These are phyloP conservation scores for Xanthorhoe designata DNA, from an alignment of 2,888 invertebrate species.

Conservation along the genomic window DNA sequence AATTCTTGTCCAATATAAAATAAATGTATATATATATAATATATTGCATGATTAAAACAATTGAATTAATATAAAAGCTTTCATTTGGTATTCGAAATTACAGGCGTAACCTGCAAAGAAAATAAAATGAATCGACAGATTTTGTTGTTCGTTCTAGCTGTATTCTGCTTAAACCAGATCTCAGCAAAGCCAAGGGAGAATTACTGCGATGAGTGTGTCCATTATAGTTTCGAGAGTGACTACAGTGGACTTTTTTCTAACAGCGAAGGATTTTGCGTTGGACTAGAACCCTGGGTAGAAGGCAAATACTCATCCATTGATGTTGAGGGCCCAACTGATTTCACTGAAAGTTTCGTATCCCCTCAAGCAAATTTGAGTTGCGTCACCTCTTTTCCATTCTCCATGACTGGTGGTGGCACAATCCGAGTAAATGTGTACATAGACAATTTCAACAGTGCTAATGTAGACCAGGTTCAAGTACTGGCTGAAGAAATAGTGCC, in stretches of 20 bases:
- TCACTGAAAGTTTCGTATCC: slow-evolving; percentile 9
- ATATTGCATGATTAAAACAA: neutral
- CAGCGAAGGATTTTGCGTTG: slow-evolving; percentile 4
- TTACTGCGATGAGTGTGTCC: slow-evolving; percentile 14
- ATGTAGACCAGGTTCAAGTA: slow-evolving; percentile 4
- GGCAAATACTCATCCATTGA: slow-evolving; percentile 3
- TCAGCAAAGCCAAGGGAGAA: slow-evolving; percentile 5
- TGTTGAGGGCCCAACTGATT: slow-evolving; percentile 1
- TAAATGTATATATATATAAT: too few relatives aligned
- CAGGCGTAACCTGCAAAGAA: neutral
- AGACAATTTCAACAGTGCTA: neutral
- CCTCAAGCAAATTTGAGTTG: slow-evolving; percentile 11
- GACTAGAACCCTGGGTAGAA: neutral
- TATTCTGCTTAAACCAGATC: slow-evolving; percentile 1
- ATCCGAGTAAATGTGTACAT: slow-evolving; percentile 8
- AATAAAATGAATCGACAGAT: slow-evolving; percentile 12
- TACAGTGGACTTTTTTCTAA: slow-evolving; percentile 9
- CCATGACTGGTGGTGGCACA: slow-evolving; percentile 8
- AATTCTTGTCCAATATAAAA: neutral
- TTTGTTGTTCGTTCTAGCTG: slow-evolving; percentile 5
- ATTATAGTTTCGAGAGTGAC: slow-evolving; percentile 11
- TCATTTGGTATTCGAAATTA: slow-evolving; percentile 5
- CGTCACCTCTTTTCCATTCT: slow-evolving; percentile 16
- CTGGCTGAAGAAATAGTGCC: slow-evolving; percentile 7
- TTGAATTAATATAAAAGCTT: slow-evolving; percentile 2